phyloP scores from a whole-genome alignment of 2,888 invertebrate species.

The Arrhopalites spinosus region DNA sequence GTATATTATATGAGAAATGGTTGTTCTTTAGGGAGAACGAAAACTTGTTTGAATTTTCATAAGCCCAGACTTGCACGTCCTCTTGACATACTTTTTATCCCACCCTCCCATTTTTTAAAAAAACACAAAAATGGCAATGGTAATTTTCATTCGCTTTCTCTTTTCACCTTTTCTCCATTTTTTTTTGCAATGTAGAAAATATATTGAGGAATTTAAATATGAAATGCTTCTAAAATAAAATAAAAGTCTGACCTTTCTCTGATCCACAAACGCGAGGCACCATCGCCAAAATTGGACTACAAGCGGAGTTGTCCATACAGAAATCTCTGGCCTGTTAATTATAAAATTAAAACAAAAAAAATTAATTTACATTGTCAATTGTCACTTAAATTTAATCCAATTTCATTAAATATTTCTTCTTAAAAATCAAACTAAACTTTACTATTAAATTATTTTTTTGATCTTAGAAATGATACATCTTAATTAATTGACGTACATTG shows the following conservation, averaged over 20 bases:
- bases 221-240: background rate
- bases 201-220: conserved; percentile 8
- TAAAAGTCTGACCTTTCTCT: conserved; percentile 76
- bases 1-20: background rate
- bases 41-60: conserved; percentile 30
- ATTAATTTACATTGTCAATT: no score
- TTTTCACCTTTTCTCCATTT: background rate
- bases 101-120: background rate
- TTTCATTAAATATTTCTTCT: no score
- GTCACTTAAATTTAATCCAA: no score
- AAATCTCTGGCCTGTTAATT: conserved; percentile 83
- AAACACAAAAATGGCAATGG: background rate
- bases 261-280: conserved; percentile 89
- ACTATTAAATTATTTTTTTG: no score
- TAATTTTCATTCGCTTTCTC: background rate
- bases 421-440: no score
- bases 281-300: conserved; percentile 86
- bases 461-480: no score
- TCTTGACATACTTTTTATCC: background rate
- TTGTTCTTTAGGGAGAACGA: background rate
- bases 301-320: conserved; percentile 87
- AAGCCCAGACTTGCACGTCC: background rate
- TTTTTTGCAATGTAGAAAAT: background rate
- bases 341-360: no score
- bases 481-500: no score